Percentiles rank a stretch among this genome's conserved stretches.
These are phyloP conservation scores for Torymus texanus DNA, from an alignment of 2,888 invertebrate species.

Conservation along the genomic window DNA sequence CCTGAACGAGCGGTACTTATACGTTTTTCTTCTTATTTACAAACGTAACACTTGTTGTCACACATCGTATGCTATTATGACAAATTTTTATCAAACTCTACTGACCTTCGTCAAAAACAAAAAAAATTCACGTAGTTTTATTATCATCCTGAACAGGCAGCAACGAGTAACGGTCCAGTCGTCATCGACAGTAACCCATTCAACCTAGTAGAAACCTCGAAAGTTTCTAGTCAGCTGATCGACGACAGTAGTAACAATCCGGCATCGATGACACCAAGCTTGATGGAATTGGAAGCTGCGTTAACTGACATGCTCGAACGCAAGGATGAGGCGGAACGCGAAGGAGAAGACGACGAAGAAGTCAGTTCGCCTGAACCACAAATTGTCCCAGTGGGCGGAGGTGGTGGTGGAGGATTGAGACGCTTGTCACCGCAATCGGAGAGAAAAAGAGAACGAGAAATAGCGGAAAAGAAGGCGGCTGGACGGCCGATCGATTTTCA, in stretches of 20 bases:
- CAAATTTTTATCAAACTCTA: too few relatives aligned
- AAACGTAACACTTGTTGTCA: too few relatives aligned
- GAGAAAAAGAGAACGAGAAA: not conserved
- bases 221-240: slow-evolving; percentile 12
- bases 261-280: slow-evolving; percentile 71
- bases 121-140: too few relatives aligned
- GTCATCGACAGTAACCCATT: too few relatives aligned
- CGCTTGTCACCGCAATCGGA: not conserved
- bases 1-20: slow-evolving; percentile 61
- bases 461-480: slow-evolving; percentile 2
- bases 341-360: slow-evolving; percentile 23
- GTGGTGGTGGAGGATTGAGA: not conserved
- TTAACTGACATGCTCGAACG: slow-evolving; percentile 72
- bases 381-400: slow-evolving; percentile 30
- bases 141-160: too few relatives aligned
- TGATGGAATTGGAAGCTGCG: slow-evolving; percentile 71
- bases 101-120: too few relatives aligned
- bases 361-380: slow-evolving; percentile 21
- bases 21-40: too few relatives aligned
- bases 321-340: slow-evolving; percentile 60
- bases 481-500: slow-evolving; percentile 33
- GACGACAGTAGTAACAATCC: slow-evolving; percentile 57
- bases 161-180: too few relatives aligned
- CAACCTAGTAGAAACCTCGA: too few relatives aligned
- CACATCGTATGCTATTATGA: too few relatives aligned